Evolutionary conservation across 2,888 invertebrate species (phyloP), one percentile per base, ranked within the genome.

Genomic region (Drosophila dives): DNA sequence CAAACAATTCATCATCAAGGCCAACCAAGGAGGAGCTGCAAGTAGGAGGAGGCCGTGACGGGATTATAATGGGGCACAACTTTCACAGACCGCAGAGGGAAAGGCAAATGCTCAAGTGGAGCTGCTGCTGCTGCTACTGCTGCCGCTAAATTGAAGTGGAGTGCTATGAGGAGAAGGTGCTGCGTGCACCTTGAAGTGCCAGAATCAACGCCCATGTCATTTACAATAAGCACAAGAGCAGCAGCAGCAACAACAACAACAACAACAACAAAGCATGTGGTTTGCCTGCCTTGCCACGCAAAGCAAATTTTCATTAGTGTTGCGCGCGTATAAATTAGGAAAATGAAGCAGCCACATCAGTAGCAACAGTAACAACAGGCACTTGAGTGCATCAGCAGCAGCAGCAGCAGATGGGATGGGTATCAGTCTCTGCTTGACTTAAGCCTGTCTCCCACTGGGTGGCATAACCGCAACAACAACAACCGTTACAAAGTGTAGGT

Each of bases 251-350:
- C n/a, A 36, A n/a, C n/a, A 72, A 54, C 65, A 51, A 45, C 56
- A 56, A 60, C 17, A 64, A 48, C 65, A 81, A 72, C 80, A 72
- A 77, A 80, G 77, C 73, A 73, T 66, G 89, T 77, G 81, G 86
- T 81, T 64, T 80, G 64, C 76, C 77, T 67, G 64, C 78, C 75
- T 64, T 75, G 72, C 83, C 79, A 90, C 90, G 90, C 90, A 90
- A 86, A 86, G 90, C 90, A 90, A 86, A 86, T 86, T 86, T 86
- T 88, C 86, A 86, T 86, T 86, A 86, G 89, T 81, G 83, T 71
- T 81, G 83, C 72, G 83, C 90, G 90, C 81, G 83, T 88, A 86
- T 86, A 90, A 86, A 86, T 86, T 86, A 90, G 90, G 81, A 86
- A 86, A 86, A 86, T 88, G 90, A 86, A 86, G 86, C 81, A 89